Evolutionary conservation across 1,140 invertebrate genomes (phyloP), one percentile per base, ranked within the genome.

Genomic region (Meloidogyne hapla): DNA sequence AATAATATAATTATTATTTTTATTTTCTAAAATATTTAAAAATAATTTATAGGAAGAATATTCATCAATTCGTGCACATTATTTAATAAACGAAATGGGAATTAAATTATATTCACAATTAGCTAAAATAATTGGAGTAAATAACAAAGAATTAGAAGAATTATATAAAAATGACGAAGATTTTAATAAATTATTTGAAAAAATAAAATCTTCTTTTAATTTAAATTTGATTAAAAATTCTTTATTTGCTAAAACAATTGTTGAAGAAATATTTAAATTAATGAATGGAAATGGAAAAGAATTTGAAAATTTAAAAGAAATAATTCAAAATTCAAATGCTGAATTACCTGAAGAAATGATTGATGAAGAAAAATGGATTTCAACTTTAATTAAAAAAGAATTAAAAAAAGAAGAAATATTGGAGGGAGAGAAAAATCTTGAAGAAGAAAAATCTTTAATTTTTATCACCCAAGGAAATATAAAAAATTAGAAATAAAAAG

Each of bases 301-400:
- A 42, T 26, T 45, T 18, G 10, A 45, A 70, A 70, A 42, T 9
- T 70, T 33, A 25, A 66, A 66, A n/a, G 48, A 56, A n/a, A n/a
- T n/a, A 56, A 56, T 56, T 56, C 3, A n/a, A n/a, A 56, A 56
- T 56, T n/a, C 18, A n/a, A 56, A 56, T 56, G 3, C 8, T 56
- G 48, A 56, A 56, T 15, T 56, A n/a, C 18, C 18, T 56, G 48
- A 56, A 6, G 48, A 56, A 56, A 6, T 56, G 5, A 6, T 0
- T n/a, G 18, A 56, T 56, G 48, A n/a, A n/a, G n/a, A 5, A 6
- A n/a, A 56, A 15, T 56, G 4, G 3, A 56, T 45, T 45, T 15
- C 3, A 56, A n/a, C n/a, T 56, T 56, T 56, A 8, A 33, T 8
- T 56, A 56, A n/a, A 18, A 4, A 48, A 1, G 0, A n/a, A 56